These are phyloP conservation scores for Allolobophora icterica DNA, from an alignment of 2,888 invertebrate species.

Conservation along the genomic window DNA sequence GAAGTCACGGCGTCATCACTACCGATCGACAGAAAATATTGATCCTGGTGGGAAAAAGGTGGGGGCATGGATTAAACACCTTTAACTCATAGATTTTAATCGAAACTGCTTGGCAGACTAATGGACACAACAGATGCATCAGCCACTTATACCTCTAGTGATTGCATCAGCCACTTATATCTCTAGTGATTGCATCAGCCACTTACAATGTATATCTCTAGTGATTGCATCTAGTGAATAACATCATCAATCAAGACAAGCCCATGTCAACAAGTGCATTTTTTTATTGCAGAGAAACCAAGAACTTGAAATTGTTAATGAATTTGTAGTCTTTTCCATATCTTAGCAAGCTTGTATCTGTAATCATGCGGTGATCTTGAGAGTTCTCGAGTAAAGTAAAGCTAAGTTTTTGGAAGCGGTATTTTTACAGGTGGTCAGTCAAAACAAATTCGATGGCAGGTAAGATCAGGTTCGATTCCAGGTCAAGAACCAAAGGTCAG, in stretches of 20 bases:
- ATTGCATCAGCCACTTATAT: no score
- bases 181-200: no score
- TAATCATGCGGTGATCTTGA: no score
- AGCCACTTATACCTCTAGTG: no score
- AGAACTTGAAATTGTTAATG: background rate
- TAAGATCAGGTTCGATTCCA: no score
- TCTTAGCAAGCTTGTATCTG: no score
- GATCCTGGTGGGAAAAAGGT: constrained; percentile 21
- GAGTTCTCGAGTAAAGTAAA: no score
- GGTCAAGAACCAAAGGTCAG: no score
- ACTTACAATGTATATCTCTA: background rate
- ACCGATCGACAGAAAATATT: constrained; percentile 6
- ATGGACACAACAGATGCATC: background rate
- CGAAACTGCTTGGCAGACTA: background rate
- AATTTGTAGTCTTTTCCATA: background rate
- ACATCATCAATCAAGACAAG: background rate
- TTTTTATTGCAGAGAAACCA: background rate
- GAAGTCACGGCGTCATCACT: background rate
- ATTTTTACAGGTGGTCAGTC: no score
- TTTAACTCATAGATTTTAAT: background rate
- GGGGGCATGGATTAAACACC: background rate
- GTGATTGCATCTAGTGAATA: background rate
- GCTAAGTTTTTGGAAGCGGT: no score
- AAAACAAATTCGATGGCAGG: no score
- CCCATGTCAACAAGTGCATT: background rate